Evolutionary conservation across 2,888 invertebrate genomes (phyloP), one percentile per base, ranked within the genome.

Genomic region (Onchidella celtica): DNA sequence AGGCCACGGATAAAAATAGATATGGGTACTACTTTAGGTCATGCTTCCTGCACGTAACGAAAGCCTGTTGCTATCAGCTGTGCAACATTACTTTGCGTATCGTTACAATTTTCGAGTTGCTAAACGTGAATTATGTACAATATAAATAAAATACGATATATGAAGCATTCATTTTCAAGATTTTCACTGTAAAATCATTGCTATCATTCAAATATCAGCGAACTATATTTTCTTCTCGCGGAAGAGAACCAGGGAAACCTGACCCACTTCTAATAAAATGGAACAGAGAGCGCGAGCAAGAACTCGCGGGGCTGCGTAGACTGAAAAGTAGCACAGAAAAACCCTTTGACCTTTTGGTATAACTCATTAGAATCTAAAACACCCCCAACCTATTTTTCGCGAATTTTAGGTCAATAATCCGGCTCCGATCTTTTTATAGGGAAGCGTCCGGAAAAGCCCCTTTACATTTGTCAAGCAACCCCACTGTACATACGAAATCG

Each of bases 1-100:
- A 78, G 70, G 78, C 78, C 78, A 70, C 85, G 86, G 89, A 88
- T 89, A 89, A 89, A 90, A 90, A 90, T 89, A 89, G 89, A 86
- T 85, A 29, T 57, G 57, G 73, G 85, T 74, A 87, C 86, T 84
- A 86, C 85, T 84, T 87, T 86, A 86, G 89, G 88, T 89, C 89
- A 89, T 79, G 83, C 84, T 82, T 85, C 85, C 84, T n/a, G 38
- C 68, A 70, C 47, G 24, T 65, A 21, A 9, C 47, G 47, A 65
- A 47, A 47, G 34, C 76, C 76, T 76, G 76, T 76, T 76, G 76
- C 47, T 55, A n/a, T 34, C 29, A 34, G 6, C 9, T 47, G n/a
- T n/a, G n/a, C n/a, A n/a, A n/a, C n/a, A n/a, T n/a, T n/a, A n/a
- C n/a, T n/a, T n/a, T n/a, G n/a, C n/a, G n/a, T n/a, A n/a, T n/a